phyloP scores from a whole-genome alignment of 2,888 invertebrate species.

The Pheosia gnoma region DNA sequence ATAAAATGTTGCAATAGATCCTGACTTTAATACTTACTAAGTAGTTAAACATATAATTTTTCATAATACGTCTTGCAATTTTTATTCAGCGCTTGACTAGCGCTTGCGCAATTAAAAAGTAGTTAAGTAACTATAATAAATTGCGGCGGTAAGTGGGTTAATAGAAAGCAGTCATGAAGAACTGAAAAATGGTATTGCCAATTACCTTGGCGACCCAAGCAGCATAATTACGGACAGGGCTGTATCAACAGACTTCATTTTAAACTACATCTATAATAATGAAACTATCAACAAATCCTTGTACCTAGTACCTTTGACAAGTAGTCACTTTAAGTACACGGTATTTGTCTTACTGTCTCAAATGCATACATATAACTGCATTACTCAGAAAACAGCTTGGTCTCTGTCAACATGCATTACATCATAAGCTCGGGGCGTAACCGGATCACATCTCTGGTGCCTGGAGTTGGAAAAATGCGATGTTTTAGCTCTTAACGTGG shows the following conservation, averaged over 20 bases:
- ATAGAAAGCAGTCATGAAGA: conserved; percentile 1
- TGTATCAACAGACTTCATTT: no score
- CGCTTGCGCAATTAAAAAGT: conserved; percentile 1
- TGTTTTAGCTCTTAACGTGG: background rate
- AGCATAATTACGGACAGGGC: no score
- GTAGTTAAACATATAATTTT: background rate
- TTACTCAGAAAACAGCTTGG: background rate
- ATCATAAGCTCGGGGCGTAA: background rate
- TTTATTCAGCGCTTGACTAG: background rate
- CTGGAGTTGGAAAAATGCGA: background rate
- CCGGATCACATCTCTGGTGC: background rate
- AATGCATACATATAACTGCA: background rate
- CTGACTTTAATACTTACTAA: background rate
- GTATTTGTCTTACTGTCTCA: no score
- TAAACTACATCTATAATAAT: no score
- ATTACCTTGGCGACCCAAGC: no score
- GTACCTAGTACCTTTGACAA: no score
- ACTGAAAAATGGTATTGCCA: background rate
- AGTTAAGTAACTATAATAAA: background rate
- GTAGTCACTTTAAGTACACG: no score
- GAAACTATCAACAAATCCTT: no score
- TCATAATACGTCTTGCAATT: background rate
- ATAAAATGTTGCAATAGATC: background rate
- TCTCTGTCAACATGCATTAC: background rate
- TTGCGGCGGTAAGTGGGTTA: background rate